These are phyloP conservation scores for Lordiphosa fenestrarum DNA, from an alignment of 2,888 invertebrate species.

Conservation along the genomic window DNA sequence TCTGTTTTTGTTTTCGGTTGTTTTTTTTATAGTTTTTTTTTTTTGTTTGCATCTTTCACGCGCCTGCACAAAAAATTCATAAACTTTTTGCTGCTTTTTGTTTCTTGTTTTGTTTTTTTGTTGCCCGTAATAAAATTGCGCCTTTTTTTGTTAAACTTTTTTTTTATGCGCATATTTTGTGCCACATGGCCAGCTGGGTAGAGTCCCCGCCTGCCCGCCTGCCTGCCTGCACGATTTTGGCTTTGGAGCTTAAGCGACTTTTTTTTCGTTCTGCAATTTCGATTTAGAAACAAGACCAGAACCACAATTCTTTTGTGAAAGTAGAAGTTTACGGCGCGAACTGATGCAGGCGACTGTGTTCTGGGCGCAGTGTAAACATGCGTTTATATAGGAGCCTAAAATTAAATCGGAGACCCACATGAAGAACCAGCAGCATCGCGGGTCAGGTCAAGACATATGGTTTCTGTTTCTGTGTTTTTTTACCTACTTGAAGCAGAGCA, in stretches of 20 bases:
- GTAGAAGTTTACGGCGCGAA: slow-evolving; percentile 43
- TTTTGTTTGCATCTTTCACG: slow-evolving; percentile 72
- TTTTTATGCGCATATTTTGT: slow-evolving; percentile 72
- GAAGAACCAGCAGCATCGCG: slow-evolving; percentile 51
- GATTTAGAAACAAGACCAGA: slow-evolving; percentile 35
- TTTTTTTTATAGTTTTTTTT: slow-evolving; percentile 8
- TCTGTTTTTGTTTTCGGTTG: slow-evolving; percentile 56
- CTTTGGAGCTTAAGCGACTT: slow-evolving; percentile 57
- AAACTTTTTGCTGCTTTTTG: slow-evolving; percentile 53
- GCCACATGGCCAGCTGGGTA: slow-evolving; percentile 60
- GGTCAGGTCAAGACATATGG: slow-evolving; percentile 51
- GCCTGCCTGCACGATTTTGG: slow-evolving; percentile 31
- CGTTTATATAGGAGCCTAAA: slow-evolving; percentile 73
- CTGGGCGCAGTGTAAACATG: slow-evolving; percentile 59
- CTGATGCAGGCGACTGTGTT: slow-evolving; percentile 62
- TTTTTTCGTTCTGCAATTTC: slow-evolving; percentile 32
- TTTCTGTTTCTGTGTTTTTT: slow-evolving; percentile 29
- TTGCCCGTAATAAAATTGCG: slow-evolving; percentile 66
- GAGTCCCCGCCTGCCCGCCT: no score
- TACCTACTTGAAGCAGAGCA: slow-evolving; percentile 59
- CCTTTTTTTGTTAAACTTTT: slow-evolving; percentile 53
- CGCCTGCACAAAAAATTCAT: slow-evolving; percentile 74
- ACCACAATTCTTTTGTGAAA: slow-evolving; percentile 12
- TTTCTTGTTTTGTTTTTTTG: slow-evolving; percentile 30
- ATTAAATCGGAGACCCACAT: slow-evolving; percentile 65